Conservation (phyloP, 2,113 vertebrate species). For the Noturus placidus region DNA sequence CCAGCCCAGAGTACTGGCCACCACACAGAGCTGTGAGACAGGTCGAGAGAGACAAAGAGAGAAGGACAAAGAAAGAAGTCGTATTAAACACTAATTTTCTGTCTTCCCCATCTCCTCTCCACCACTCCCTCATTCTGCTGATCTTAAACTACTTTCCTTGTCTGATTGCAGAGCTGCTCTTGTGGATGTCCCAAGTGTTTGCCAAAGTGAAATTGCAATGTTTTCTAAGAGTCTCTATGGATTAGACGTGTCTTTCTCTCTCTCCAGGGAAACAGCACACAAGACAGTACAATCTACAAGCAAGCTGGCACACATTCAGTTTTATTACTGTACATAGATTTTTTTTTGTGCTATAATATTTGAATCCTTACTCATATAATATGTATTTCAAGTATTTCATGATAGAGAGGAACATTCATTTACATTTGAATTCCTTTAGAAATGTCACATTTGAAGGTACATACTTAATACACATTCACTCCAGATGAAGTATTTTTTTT, state of each 20-base stretch:
- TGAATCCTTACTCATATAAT: not conserved
- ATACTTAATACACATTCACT: not conserved
- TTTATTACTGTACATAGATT: not conserved
- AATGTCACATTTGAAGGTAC: not conserved
- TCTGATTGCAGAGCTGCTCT: conserved; percentile 67
- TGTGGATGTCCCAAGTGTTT: conserved; percentile 68
- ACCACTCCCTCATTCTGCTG: conserved; percentile 60
- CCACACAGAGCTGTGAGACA: conserved; percentile 87
- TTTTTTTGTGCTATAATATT: not conserved
- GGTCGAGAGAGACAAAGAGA: not conserved
- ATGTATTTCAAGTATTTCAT: not conserved
- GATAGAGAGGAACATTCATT: not conserved
- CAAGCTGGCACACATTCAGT: not conserved
- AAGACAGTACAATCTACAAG: conserved; percentile 16
- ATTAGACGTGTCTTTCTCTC: conserved; percentile 57
- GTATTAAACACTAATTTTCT: conserved; percentile 45
- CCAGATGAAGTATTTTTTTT: not conserved
- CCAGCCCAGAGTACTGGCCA: conserved; percentile 87
- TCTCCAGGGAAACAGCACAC: conserved; percentile 28
- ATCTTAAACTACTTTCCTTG: conserved; percentile 74
- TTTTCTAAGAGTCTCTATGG: conserved; percentile 70
- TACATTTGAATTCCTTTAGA: not conserved
- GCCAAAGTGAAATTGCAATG: conserved; percentile 68
- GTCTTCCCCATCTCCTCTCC: conserved; percentile 48
- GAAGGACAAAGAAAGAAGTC: conserved; percentile 44